Percentiles rank a stretch among this genome's conserved stretches.
These are phyloP conservation scores for Heterodera carotae DNA, from an alignment of 1,140 invertebrate genomes.

Conservation along the genomic window DNA sequence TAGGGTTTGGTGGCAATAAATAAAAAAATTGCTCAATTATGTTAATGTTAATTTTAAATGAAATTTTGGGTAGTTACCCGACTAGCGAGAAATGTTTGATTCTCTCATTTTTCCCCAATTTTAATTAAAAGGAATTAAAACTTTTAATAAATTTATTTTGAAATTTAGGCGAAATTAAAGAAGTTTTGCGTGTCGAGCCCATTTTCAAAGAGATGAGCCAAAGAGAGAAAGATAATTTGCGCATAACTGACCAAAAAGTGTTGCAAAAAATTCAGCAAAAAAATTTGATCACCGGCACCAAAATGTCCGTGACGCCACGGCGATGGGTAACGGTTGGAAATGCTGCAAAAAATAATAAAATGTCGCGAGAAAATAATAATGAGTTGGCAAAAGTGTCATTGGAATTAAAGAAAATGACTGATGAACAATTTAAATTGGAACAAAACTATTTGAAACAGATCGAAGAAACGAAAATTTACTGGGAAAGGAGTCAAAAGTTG, in stretches of 20 bases:
- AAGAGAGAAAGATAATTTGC: neutral
- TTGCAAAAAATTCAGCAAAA: neutral
- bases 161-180: conserved; percentile 1
- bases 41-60: no score
- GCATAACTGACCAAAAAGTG: neutral
- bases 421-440: neutral
- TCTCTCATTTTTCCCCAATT: no score
- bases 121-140: neutral
- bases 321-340: neutral
- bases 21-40: no score
- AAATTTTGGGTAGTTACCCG: no score
- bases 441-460: neutral
- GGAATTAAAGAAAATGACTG: neutral
- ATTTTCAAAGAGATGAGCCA: conserved; percentile 1
- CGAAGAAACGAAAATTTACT: neutral
- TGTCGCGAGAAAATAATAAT: neutral
- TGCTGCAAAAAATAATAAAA: neutral
- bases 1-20: no score
- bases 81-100: no score
- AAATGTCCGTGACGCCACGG: neutral
- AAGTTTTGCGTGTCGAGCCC: neutral
- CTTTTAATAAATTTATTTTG: neutral
- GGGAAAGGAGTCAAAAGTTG: neutral
- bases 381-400: neutral
- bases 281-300: neutral